These are phyloP conservation scores for Digitonthophagus gazella DNA, from an alignment of 2,888 invertebrate species.

Conservation along the genomic window DNA sequence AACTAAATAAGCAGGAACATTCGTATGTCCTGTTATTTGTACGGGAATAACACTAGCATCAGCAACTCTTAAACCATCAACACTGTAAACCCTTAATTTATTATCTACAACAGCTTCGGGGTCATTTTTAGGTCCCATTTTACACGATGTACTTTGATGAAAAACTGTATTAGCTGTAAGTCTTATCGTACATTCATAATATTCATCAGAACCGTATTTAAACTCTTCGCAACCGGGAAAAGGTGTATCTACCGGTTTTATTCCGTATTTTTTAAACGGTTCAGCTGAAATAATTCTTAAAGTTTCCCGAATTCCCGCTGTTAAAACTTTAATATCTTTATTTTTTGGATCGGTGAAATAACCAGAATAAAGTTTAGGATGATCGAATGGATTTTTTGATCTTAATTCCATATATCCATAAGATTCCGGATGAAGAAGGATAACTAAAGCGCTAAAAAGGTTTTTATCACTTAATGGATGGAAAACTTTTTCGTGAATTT, in stretches of 20 bases:
- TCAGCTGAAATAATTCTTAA: slow-evolving; percentile 52
- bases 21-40: slow-evolving; percentile 55
- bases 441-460: slow-evolving; percentile 57
- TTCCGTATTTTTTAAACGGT: slow-evolving; percentile 52
- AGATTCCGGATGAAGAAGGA: slow-evolving; percentile 70
- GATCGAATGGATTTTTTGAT: slow-evolving; percentile 67
- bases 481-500: slow-evolving; percentile 58
- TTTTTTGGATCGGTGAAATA: slow-evolving; percentile 65
- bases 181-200: slow-evolving; percentile 55
- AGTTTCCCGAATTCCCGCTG: slow-evolving; percentile 52
- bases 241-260: slow-evolving; percentile 47
- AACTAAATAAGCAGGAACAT: slow-evolving; percentile 56
- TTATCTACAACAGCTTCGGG: slow-evolving; percentile 58
- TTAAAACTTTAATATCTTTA: slow-evolving; percentile 50
- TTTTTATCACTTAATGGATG: slow-evolving; percentile 53
- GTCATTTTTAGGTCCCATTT: slow-evolving; percentile 57
- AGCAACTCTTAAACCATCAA: slow-evolving; percentile 55
- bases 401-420: slow-evolving; percentile 65
- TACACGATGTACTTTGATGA: slow-evolving; percentile 57
- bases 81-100: slow-evolving; percentile 54
- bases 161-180: slow-evolving; percentile 53
- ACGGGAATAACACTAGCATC: too few species aligned
- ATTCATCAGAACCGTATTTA: slow-evolving; percentile 51
- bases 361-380: slow-evolving; percentile 73
- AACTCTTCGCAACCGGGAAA: slow-evolving; percentile 54